phyloP scores from a whole-genome alignment of 2,888 invertebrate species.

The Dryocosmus kuriphilus region DNA sequence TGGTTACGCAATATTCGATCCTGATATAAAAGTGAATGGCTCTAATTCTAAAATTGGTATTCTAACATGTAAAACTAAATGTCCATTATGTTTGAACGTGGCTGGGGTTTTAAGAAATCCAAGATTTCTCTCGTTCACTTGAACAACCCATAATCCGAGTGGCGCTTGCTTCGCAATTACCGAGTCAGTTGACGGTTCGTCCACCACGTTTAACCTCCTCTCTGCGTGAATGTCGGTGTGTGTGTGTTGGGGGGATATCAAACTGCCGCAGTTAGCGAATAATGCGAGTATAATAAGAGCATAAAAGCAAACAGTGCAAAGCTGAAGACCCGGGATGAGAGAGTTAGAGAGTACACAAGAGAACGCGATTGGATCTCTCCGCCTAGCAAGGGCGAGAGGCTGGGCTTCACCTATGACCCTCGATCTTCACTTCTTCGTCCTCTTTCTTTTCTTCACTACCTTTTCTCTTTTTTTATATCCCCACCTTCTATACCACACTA shows the following conservation, averaged over 20 bases:
- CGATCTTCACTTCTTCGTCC: conserved; percentile 60
- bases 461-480: conserved; percentile 56
- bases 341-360: conserved; percentile 65
- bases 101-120: conserved; percentile 13
- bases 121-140: conserved; percentile 33
- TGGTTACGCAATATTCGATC: neutral
- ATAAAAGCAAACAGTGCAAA: conserved; percentile 65
- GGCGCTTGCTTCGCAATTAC: conserved; percentile 51
- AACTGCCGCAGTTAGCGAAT: conserved; percentile 56
- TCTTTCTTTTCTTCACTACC: conserved; percentile 56
- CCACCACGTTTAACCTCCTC: conserved; percentile 45
- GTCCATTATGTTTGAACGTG: conserved; percentile 30
- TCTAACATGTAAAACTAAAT: conserved; percentile 24
- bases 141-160: conserved; percentile 49
- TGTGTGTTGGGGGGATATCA: conserved; percentile 42
- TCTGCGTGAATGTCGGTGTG: conserved; percentile 49
- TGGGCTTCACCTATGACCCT: conserved; percentile 75
- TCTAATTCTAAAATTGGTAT: conserved; percentile 9
- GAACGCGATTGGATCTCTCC: conserved; percentile 73
- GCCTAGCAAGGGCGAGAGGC: conserved; percentile 73
- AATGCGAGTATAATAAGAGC: conserved; percentile 72
- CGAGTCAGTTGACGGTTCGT: conserved; percentile 51
- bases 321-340: conserved; percentile 62
- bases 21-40: conserved; percentile 4
- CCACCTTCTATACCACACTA: too few relatives aligned